Base-by-base conservation (phyloP, 2,888 invertebrate genomes). In the Caprella mutica region DNA sequence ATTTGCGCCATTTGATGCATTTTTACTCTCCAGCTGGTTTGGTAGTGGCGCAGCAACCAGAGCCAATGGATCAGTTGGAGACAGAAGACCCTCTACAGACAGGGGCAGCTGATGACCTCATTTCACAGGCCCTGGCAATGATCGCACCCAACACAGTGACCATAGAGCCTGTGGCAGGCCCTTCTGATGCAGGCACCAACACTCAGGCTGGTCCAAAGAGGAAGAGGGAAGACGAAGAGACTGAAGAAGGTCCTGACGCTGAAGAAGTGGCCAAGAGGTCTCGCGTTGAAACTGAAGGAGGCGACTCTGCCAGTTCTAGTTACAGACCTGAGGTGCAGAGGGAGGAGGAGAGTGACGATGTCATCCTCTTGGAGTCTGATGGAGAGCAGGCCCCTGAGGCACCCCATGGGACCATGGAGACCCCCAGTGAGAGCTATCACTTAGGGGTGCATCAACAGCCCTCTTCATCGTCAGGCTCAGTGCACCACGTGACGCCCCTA, bases 121-220 rank as follows among this genome's bases (percentile, higher is more conserved):
- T 64, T 17, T 64, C 64, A 5, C 64, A 64, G 40, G 64, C 64
- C 4, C 58, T 64, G 52, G 64, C 64, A 19, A 51, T 64, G 42
- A 57, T 64, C 2, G 52, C 55, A 21, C 60, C 64, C 14, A 52
- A n/a, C 30, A 27, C 29, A 48, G 48, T 30, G 14, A 30, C 33
- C 30, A 27, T 43, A 4, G 23, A 26, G 23, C 46, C 43, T 17
- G 38, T 43, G 14, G 27, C 56, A 14, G 38, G 44, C n/a, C 27
- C 39, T 8, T 40, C 52, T 17, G n/a, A n/a, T n/a, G n/a, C n/a
- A n/a, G n/a, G n/a, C n/a, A n/a, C n/a, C n/a, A n/a, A n/a, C n/a
- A n/a, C n/a, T n/a, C n/a, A n/a, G n/a, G n/a, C n/a, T n/a, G n/a
- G n/a, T n/a, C 54, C 38, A n/a, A 63, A 63, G 50, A 56, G 63